Percentiles rank a stretch among this genome's conserved stretches.
Evolutionary conservation across 2,113 vertebrate genomes (phyloP).

Genomic region (Typhlomys cinereus): DNA sequence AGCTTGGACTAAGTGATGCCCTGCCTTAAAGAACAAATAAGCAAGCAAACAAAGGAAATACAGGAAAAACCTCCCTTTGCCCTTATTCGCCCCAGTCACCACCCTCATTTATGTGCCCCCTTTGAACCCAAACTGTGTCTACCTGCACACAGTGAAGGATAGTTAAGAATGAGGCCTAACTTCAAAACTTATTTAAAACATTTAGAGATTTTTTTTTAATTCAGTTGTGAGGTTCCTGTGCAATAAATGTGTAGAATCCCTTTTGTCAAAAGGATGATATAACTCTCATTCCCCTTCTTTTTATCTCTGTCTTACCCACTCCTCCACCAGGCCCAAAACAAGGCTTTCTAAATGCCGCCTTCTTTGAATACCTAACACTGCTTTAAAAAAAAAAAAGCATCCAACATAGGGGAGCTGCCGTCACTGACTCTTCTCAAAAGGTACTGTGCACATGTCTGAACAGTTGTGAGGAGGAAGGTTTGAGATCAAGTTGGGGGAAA

Average conservation of each 20-base stretch:
- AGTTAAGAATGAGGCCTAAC: background rate
- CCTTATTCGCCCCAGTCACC: background rate
- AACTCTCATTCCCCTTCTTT: background rate
- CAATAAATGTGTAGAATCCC: background rate
- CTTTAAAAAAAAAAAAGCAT: background rate
- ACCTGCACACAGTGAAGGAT: background rate
- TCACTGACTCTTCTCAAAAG: background rate
- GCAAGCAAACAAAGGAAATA: background rate
- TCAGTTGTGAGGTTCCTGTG: background rate
- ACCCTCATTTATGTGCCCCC: background rate
- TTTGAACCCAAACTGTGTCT: background rate
- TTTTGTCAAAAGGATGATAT: background rate
- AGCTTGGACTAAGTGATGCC: too few relatives aligned
- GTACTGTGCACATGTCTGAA: background rate
- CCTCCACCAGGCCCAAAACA: background rate
- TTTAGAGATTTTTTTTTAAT: background rate
- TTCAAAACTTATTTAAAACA: background rate
- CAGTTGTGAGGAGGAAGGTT: background rate
- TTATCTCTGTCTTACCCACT: background rate
- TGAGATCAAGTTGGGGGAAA: background rate
- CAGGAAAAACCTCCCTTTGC: background rate
- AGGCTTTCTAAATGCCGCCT: background rate
- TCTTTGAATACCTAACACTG: conserved; percentile 13
- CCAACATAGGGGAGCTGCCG: background rate
- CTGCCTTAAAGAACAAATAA: background rate